phyloP scores from a whole-genome alignment of 2,797 vertebrate genomes.

The Urophycis tenuis region DNA sequence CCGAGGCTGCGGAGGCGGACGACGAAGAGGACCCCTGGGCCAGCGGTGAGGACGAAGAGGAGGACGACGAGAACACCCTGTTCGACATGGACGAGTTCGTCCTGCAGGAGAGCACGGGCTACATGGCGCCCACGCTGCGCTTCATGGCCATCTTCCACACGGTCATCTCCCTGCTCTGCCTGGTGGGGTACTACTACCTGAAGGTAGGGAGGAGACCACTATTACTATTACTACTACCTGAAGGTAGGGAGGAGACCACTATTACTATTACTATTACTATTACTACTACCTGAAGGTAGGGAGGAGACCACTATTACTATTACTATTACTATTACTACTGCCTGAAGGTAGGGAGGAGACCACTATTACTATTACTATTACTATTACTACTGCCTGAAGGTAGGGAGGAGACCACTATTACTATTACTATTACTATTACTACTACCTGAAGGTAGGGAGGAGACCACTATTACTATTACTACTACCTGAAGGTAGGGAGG shows the following conservation, averaged over 20 bases:
- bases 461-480: too few species aligned
- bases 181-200: conserved; percentile 92
- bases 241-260: too few species aligned
- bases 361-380: not conserved
- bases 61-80: conserved; percentile 74
- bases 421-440: not conserved
- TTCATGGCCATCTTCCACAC: conserved; percentile 89
- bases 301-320: too few species aligned
- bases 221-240: not conserved
- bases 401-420: not conserved
- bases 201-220: conserved; percentile 71
- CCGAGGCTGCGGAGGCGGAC: conserved; percentile 58
- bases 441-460: too few species aligned
- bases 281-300: not conserved
- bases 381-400: too few species aligned
- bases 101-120: conserved; percentile 90
- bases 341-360: too few species aligned
- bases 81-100: conserved; percentile 92
- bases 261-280: not conserved
- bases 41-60: conserved; percentile 72
- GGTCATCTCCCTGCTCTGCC: conserved; percentile 86
- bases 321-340: not conserved
- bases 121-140: conserved; percentile 89
- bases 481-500: too few species aligned
- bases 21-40: conserved; percentile 74